A percentile compares a stretch with the other conserved stretches of the same genome.
Conservation (phyloP, 37 sponge, comb jelly and placozoan species). For the Agelas oroides region DNA sequence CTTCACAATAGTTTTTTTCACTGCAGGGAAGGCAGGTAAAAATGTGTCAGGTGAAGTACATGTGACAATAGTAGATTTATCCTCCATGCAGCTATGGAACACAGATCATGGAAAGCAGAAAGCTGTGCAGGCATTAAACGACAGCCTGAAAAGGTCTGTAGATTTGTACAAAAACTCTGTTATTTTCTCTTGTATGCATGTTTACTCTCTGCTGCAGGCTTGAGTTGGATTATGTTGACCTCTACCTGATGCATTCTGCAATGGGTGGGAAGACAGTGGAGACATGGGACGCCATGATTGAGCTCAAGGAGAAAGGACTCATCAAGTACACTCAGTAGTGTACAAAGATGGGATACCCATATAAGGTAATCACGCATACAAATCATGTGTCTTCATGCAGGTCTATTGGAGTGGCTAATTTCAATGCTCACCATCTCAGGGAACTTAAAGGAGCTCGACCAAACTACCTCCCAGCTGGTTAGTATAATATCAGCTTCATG, state of each 20-base stretch:
- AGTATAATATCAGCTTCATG: neutral
- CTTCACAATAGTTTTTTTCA: constrained; percentile 59
- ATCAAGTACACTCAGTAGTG: constrained; percentile 11
- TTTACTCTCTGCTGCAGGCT: constrained; percentile 46
- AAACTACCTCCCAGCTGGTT: constrained; percentile 59
- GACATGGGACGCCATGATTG: constrained; percentile 76
- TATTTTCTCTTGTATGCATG: no score
- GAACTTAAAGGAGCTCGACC: constrained; percentile 64
- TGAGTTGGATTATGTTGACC: constrained; percentile 73
- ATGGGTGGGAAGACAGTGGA: constrained; percentile 72
- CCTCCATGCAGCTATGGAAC: constrained; percentile 44
- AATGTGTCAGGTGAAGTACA: no score
- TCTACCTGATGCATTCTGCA: constrained; percentile 82
- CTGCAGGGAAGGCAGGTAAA: constrained; percentile 53
- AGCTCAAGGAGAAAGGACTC: constrained; percentile 71
- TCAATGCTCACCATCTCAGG: constrained; percentile 74
- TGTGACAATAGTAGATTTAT: no score
- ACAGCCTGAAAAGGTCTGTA: constrained; percentile 58
- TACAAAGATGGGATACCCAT: no score
- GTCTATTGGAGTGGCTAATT: constrained; percentile 84
- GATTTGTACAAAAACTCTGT: no score
- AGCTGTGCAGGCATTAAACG: constrained; percentile 37
- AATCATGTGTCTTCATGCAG: constrained; percentile 28
- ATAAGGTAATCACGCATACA: no score
- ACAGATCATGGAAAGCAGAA: constrained; percentile 59